Evolutionary conservation across 2,888 invertebrate species (phyloP).

Genomic region (Heliconius ethilla): DNA sequence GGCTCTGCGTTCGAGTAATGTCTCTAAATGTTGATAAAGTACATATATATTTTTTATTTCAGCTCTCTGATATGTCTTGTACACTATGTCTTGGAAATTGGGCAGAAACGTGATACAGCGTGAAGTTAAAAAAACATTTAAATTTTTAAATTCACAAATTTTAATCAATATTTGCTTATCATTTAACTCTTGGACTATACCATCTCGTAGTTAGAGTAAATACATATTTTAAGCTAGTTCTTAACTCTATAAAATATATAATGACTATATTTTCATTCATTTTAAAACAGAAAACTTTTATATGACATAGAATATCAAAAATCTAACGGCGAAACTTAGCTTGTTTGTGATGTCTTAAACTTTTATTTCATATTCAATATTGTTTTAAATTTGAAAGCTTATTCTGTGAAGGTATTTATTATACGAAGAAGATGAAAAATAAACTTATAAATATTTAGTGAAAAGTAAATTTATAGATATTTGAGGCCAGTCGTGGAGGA

Average conservation of each 20-base stretch:
- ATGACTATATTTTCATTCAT: slow-evolving; percentile 8
- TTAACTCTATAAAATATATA: background rate
- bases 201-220: background rate
- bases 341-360: slow-evolving; percentile 7
- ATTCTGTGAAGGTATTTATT: background rate
- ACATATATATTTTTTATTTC: background rate
- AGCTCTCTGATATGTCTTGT: too few species aligned
- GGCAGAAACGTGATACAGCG: too few species aligned
- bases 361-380: slow-evolving; percentile 19
- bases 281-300: slow-evolving; percentile 4
- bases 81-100: too few species aligned
- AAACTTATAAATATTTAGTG: slow-evolving; percentile 2
- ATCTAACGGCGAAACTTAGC: slow-evolving; percentile 21
- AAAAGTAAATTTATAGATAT: background rate
- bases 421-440: slow-evolving; percentile 9
- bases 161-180: background rate
- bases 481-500: too few species aligned
- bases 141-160: background rate
- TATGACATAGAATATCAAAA: slow-evolving; percentile 9
- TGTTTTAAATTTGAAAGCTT: slow-evolving; percentile 17
- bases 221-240: background rate
- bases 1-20: background rate
- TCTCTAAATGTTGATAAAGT: too few species aligned
- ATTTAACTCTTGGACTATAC: background rate
- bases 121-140: too few species aligned